These are phyloP conservation scores for Argya squamiceps DNA, from an alignment of 2,797 vertebrate species.

Conservation along the genomic window DNA sequence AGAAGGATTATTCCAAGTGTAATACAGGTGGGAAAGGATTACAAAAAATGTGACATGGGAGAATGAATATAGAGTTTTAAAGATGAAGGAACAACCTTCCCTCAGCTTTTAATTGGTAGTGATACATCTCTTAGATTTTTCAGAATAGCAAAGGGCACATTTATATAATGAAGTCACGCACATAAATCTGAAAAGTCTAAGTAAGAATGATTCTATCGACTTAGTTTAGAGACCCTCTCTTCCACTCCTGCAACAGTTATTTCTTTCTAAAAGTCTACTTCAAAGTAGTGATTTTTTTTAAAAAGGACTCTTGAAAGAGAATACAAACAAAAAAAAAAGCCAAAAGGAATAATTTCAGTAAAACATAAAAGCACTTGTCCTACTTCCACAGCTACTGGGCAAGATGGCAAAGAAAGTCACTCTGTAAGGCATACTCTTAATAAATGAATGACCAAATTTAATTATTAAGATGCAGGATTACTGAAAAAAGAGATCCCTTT, in stretches of 20 bases:
- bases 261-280: not conserved
- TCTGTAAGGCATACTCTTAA: not conserved
- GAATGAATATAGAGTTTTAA: not conserved
- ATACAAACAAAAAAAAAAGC: not conserved
- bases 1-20: slow-evolving; percentile 41
- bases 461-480: not conserved
- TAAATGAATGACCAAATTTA: not conserved
- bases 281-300: not conserved
- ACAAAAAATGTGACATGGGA: slow-evolving; percentile 22
- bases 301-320: not conserved
- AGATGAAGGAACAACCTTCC: not conserved
- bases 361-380: not conserved
- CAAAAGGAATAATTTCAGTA: not conserved
- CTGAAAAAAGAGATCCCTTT: not conserved
- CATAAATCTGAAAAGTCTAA: not conserved
- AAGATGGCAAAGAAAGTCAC: not conserved
- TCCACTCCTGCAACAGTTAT: not conserved
- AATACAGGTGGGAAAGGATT: slow-evolving; percentile 60
- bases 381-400: not conserved
- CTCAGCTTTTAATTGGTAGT: not conserved
- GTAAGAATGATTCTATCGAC: not conserved
- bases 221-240: not conserved
- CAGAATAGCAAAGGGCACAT: not conserved
- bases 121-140: not conserved
- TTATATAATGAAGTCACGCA: not conserved